Evolutionary conservation across 2,888 invertebrate genomes (phyloP).

Genomic region (Glaucopsyche alexis): DNA sequence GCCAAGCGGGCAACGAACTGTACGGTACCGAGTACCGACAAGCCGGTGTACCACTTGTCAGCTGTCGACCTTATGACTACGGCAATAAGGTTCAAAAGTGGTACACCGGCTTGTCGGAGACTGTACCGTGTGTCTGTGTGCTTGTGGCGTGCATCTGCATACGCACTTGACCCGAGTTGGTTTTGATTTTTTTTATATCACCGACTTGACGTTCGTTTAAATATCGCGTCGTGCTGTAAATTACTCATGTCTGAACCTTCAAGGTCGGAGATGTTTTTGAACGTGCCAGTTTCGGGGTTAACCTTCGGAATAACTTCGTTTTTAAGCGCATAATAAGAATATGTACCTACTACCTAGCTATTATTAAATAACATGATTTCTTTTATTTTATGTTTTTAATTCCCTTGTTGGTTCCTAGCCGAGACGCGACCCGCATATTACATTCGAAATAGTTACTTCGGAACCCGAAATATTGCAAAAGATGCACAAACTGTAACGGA

Average conservation of each 20-base stretch:
- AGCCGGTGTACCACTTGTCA: conserved; percentile 42
- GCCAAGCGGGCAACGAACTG: conserved; percentile 66
- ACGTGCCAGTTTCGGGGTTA: neutral
- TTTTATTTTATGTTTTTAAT: no score
- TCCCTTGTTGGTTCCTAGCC: no score
- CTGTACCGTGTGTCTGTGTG: neutral
- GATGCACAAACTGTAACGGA: no score
- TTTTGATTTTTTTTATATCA: neutral
- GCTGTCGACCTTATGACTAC: conserved; percentile 38
- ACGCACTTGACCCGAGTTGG: conserved; percentile 5
- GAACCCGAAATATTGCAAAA: no score
- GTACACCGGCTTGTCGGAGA: neutral
- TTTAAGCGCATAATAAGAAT: neutral
- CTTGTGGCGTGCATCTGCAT: neutral
- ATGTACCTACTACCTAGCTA: no score
- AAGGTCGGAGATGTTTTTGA: neutral
- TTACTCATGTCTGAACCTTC: neutral
- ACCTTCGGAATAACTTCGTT: neutral
- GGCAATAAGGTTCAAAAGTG: neutral
- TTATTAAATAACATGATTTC: no score
- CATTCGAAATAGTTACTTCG: no score
- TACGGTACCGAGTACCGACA: conserved; percentile 57
- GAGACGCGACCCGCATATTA: no score
- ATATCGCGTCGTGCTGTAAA: neutral
- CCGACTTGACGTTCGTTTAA: neutral